Evolutionary conservation across 2,113 vertebrate genomes (phyloP), one percentile per base, ranked within the genome.

Genomic region (Chloroceryle aenea): DNA sequence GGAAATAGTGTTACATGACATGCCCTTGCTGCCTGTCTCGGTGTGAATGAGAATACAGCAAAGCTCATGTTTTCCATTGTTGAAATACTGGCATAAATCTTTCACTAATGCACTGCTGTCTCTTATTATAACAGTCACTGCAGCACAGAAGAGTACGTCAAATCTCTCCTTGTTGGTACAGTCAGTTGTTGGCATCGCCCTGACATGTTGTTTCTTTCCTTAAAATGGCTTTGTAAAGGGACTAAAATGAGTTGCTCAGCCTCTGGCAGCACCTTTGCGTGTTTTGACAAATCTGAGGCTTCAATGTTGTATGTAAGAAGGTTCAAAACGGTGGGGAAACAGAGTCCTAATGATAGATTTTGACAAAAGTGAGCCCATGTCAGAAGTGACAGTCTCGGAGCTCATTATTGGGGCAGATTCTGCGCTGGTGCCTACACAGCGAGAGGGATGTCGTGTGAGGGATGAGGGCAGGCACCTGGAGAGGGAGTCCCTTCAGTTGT

Each of bases 1-100:
- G 98, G 98, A 98, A 98, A 97, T 87, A 80, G 90, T 74, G 94
- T 87, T 97, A 95, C 93, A 91, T 97, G 96, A 98, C 78, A 56
- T 95, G 97, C 96, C 95, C 97, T 96, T 66, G 4, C 95, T 94
- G 96, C 95, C 95, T 97, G 92, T 98, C 97, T 98, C 29, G 0
- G 82, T 92, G 96, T 61, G 81, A 98, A 98, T 96, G 97, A 96
- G 97, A 97, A 90, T 81, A 90, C 76, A 97, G 97, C 81, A 88
- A 96, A 94, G 94, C 96, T 98, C 95, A 64, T 96, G 96, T 97
- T 98, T 98, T 90, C 96, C 92, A 94, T 94, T 95, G 97, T 95
- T 94, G 96, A 97, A 96, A 94, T 91, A 97, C 83, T 87, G 97
- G 97, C 98, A 98, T 98, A 98, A 98, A 98, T 98, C 98, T 98